Evolutionary conservation across 2,797 vertebrate species (phyloP).

Genomic region (Neostethus bicornis): DNA sequence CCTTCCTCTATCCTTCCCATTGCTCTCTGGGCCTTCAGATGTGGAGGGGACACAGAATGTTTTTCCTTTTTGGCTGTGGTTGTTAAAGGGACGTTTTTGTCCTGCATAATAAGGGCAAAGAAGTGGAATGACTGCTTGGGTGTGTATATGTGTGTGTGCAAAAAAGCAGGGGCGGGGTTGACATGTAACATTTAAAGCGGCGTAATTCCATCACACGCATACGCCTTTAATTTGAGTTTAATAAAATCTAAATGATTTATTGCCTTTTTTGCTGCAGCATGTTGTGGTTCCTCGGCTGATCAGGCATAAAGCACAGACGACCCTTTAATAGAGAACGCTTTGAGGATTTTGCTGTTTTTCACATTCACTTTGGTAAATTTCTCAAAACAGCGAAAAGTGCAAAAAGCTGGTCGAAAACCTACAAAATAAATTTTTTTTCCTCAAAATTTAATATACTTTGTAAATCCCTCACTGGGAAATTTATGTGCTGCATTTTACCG

Average conservation of each 20-base stretch:
- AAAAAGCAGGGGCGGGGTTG: conserved; percentile 30
- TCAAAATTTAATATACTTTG: too few relatives aligned
- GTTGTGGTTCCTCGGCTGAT: conserved; percentile 72
- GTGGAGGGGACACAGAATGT: conserved; percentile 53
- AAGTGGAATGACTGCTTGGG: conserved; percentile 11
- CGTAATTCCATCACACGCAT: conserved; percentile 70
- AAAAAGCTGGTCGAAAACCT: too few relatives aligned
- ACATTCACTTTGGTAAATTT: too few relatives aligned
- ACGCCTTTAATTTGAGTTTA: conserved; percentile 80
- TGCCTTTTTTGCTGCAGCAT: conserved; percentile 54
- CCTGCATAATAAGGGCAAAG: conserved; percentile 49
- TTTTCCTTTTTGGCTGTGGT: conserved; percentile 64
- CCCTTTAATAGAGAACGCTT: conserved; percentile 62
- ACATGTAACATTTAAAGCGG: conserved; percentile 60
- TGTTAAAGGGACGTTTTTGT: conserved; percentile 85
- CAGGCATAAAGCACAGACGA: conserved; percentile 73
- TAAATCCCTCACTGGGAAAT: too few relatives aligned
- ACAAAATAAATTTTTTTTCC: too few relatives aligned
- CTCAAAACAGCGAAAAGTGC: too few relatives aligned
- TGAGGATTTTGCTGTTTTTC: conserved; percentile 59
- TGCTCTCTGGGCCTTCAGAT: conserved; percentile 52
- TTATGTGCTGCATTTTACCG: too few relatives aligned
- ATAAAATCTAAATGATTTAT: conserved; percentile 82
- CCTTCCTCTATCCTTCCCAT: conserved; percentile 44
- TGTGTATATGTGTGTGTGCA: conserved; percentile 10